phyloP scores from a whole-genome alignment of 2,888 invertebrate genomes.

The Trachelus iudaicus region DNA sequence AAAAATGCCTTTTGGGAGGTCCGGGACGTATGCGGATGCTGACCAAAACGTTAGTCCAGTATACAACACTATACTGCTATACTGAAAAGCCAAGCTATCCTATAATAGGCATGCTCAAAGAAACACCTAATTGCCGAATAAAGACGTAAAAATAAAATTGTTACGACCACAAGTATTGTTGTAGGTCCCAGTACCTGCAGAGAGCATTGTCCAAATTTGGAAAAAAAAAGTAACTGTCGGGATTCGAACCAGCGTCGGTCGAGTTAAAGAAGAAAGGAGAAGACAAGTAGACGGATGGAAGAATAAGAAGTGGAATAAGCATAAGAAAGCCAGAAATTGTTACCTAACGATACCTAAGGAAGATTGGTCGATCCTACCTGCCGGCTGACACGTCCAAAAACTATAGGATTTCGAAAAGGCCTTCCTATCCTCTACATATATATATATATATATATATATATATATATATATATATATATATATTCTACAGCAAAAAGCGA shows the following conservation, averaged over 20 bases:
- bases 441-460: neutral
- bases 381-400: neutral
- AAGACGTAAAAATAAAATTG: slow-evolving; percentile 22
- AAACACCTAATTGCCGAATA: slow-evolving; percentile 30
- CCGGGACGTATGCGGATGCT: neutral
- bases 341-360: neutral
- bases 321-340: neutral
- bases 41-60: neutral
- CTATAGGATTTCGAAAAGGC: neutral
- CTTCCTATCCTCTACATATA: neutral
- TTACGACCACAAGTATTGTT: neutral
- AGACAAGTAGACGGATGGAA: slow-evolving; percentile 3
- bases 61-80: neutral
- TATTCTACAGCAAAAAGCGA: neutral
- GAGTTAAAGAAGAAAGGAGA: slow-evolving; percentile 7
- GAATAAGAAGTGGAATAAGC: slow-evolving; percentile 4
- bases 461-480: neutral
- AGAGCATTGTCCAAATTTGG: neutral
- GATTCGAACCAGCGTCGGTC: slow-evolving; percentile 6
- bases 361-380: neutral
- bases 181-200: neutral
- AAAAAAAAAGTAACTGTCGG: neutral
- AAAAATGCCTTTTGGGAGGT: neutral
- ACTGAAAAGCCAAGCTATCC: neutral
- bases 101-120: neutral